A percentile compares a stretch with the other conserved stretches of the same genome.
Evolutionary conservation across 2,888 invertebrate genomes (phyloP).

Genomic region (Chelonus formosanus): DNA sequence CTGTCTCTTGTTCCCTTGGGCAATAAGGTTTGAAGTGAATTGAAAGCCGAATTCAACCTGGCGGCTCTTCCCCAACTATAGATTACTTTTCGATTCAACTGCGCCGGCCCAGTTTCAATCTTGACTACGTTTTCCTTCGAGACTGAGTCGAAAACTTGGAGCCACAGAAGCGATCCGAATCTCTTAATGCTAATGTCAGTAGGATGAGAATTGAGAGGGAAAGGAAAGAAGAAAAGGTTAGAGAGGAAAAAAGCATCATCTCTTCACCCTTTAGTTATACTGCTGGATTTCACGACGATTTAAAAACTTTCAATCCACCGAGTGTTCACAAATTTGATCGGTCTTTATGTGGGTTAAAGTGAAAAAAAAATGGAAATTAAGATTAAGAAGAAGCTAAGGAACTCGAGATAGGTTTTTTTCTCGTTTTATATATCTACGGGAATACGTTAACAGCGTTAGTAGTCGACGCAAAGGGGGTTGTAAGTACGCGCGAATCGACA

Average conservation of each 20-base stretch:
- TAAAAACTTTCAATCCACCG: constrained; percentile 31
- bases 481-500: constrained; percentile 32
- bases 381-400: constrained; percentile 11
- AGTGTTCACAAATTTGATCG: constrained; percentile 26
- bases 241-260: constrained; percentile 16
- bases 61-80: constrained; percentile 26
- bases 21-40: constrained; percentile 34
- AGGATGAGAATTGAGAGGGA: background rate
- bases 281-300: constrained; percentile 21
- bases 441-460: constrained; percentile 15
- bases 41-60: constrained; percentile 32
- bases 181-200: constrained; percentile 28
- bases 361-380: constrained; percentile 17
- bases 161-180: constrained; percentile 24
- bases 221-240: constrained; percentile 10
- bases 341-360: constrained; percentile 31
- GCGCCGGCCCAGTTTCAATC: constrained; percentile 30
- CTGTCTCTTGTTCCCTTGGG: constrained; percentile 8
- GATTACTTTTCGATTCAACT: constrained; percentile 39
- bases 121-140: constrained; percentile 20
- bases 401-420: background rate
- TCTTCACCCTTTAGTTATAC: constrained; percentile 23
- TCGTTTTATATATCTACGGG: constrained; percentile 1
- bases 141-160: constrained; percentile 21
- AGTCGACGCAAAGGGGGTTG: constrained; percentile 1